phyloP scores from a whole-genome alignment of 2,888 invertebrate species.

The Drosophila engyochracea region DNA sequence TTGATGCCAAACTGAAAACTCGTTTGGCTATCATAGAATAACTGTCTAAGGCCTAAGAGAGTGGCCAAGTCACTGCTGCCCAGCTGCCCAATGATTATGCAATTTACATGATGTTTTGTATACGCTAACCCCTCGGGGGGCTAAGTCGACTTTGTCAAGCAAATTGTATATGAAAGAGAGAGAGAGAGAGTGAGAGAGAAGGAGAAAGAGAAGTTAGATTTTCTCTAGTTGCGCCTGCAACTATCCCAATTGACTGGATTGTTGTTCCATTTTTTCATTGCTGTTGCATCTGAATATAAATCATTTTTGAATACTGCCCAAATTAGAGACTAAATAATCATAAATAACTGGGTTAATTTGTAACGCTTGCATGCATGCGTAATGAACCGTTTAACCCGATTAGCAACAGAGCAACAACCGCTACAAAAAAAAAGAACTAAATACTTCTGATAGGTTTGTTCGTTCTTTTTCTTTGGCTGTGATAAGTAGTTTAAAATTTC shows the following conservation, averaged over 20 bases:
- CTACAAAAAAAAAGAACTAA: slow-evolving; percentile 19
- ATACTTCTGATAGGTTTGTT: slow-evolving; percentile 14
- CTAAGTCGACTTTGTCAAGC: slow-evolving; percentile 22
- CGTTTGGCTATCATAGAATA: slow-evolving; percentile 48
- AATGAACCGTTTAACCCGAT: slow-evolving; percentile 78
- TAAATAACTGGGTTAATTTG: slow-evolving; percentile 82
- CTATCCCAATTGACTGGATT: background rate
- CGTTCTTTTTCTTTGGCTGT: slow-evolving; percentile 2
- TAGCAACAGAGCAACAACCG: slow-evolving; percentile 29
- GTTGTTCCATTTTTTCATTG: slow-evolving; percentile 7
- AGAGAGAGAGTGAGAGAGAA: background rate
- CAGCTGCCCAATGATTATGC: slow-evolving; percentile 70
- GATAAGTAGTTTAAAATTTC: slow-evolving; percentile 48
- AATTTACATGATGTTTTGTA: slow-evolving; percentile 63
- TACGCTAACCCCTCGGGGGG: slow-evolving; percentile 16
- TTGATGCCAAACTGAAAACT: slow-evolving; percentile 39
- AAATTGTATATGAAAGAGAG: background rate
- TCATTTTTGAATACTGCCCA: slow-evolving; percentile 62
- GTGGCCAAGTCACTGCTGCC: slow-evolving; percentile 35
- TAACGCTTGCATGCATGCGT: slow-evolving; percentile 78
- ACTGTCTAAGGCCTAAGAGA: slow-evolving; percentile 27
- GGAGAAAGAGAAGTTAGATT: background rate
- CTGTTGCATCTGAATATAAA: slow-evolving; percentile 47
- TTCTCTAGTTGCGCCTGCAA: background rate
- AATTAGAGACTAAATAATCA: slow-evolving; percentile 68